These are phyloP conservation scores for Xanthostigma xanthostigma DNA, from an alignment of 2,888 invertebrate species.

Conservation along the genomic window DNA sequence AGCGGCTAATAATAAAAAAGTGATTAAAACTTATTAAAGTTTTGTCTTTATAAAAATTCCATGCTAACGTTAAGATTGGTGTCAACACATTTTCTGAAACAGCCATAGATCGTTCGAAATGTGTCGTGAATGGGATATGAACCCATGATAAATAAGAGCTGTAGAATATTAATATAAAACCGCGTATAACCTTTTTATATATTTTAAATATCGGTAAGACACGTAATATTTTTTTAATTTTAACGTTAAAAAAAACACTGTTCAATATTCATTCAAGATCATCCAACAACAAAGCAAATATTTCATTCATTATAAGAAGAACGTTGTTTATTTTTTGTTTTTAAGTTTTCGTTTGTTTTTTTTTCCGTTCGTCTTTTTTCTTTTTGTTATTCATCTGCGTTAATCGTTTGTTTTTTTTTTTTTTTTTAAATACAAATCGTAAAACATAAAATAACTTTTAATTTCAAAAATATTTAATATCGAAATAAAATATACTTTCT, in stretches of 20 bases:
- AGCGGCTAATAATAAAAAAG: too few species aligned
- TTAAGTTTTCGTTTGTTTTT: background rate
- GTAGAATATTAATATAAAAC: background rate
- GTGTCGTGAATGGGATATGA: slow-evolving; percentile 70
- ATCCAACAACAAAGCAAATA: too few species aligned
- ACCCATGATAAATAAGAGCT: slow-evolving; percentile 23
- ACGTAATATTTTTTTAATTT: too few species aligned
- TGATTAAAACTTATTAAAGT: too few species aligned
- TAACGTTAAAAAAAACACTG: too few species aligned
- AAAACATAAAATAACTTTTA: too few species aligned
- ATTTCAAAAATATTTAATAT: too few species aligned
- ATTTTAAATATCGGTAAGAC: background rate
- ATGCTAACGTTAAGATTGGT: slow-evolving; percentile 90
- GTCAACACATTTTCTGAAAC: slow-evolving; percentile 83
- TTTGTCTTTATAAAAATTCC: slow-evolving; percentile 13
- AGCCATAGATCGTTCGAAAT: slow-evolving; percentile 59
- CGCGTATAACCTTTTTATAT: background rate
- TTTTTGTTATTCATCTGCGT: background rate
- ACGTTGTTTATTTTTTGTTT: background rate
- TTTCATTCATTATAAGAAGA: too few species aligned
- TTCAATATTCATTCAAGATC: too few species aligned
- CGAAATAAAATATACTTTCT: too few species aligned
- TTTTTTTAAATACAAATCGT: too few species aligned
- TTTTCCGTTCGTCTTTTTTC: background rate
- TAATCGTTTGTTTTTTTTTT: too few species aligned